Conservation (phyloP, 2,797 vertebrate genomes). For the Centropyge bicolor region DNA sequence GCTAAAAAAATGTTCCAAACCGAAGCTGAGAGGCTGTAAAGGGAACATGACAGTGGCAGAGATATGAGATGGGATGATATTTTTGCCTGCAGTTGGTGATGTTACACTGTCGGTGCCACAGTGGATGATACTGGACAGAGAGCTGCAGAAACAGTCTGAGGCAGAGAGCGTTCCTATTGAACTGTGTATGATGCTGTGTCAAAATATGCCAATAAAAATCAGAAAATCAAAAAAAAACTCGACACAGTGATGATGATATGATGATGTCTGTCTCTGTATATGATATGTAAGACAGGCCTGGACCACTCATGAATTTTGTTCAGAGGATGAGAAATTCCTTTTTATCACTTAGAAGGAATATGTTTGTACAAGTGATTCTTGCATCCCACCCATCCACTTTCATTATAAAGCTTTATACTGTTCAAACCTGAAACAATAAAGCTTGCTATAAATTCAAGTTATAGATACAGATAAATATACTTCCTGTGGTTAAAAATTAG, state of each 20-base stretch:
- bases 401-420: background rate
- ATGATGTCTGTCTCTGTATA: too few relatives aligned
- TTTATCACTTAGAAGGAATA: background rate
- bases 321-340: too few relatives aligned
- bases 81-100: background rate
- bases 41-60: background rate
- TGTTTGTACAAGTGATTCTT: background rate
- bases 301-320: background rate
- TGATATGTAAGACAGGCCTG: too few relatives aligned
- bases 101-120: background rate
- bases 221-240: too few relatives aligned
- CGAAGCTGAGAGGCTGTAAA: too few relatives aligned
- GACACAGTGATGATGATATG: too few relatives aligned
- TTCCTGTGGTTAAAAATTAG: background rate
- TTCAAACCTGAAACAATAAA: slow-evolving; percentile 6
- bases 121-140: background rate
- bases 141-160: background rate
- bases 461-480: too few relatives aligned
- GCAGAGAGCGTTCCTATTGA: background rate
- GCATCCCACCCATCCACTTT: background rate
- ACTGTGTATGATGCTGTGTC: too few relatives aligned
- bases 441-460: background rate
- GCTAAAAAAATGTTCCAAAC: background rate
- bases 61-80: too few relatives aligned
- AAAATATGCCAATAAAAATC: too few relatives aligned